Conservation (phyloP, 1,140 invertebrate genomes). For the Triops cancriformis region DNA sequence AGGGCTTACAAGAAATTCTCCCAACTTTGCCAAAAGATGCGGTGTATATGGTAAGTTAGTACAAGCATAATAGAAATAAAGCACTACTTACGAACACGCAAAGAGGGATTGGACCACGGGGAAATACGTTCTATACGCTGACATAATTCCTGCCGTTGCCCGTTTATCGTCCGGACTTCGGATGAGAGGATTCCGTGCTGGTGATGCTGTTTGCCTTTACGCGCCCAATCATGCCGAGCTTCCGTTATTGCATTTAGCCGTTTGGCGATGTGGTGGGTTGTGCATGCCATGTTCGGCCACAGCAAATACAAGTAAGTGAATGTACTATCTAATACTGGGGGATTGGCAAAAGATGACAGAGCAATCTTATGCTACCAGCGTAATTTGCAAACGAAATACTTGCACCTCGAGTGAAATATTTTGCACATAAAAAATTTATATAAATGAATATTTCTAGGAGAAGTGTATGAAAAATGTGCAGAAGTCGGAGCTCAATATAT, state of each 20-base stretch:
- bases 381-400: no score
- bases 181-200: conserved; percentile 18
- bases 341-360: no score
- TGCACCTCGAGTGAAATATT: no score
- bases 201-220: not conserved
- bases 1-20: conserved; percentile 28
- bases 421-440: no score
- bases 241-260: conserved; percentile 7
- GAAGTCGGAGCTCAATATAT: not conserved
- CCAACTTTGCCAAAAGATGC: not conserved
- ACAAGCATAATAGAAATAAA: not conserved
- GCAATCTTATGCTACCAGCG: no score
- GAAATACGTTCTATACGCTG: not conserved
- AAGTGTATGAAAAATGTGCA: not conserved
- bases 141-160: not conserved
- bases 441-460: not conserved
- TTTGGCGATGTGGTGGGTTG: conserved; percentile 8
- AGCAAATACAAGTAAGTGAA: not conserved
- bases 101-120: conserved; percentile 14
- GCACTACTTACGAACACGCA: not conserved
- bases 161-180: conserved; percentile 4
- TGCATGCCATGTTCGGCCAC: not conserved
- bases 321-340: no score
- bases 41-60: not conserved
- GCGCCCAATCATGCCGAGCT: conserved; percentile 12